These are phyloP conservation scores for Luperina nickerlii DNA, from an alignment of 2,888 invertebrate species.

Conservation along the genomic window DNA sequence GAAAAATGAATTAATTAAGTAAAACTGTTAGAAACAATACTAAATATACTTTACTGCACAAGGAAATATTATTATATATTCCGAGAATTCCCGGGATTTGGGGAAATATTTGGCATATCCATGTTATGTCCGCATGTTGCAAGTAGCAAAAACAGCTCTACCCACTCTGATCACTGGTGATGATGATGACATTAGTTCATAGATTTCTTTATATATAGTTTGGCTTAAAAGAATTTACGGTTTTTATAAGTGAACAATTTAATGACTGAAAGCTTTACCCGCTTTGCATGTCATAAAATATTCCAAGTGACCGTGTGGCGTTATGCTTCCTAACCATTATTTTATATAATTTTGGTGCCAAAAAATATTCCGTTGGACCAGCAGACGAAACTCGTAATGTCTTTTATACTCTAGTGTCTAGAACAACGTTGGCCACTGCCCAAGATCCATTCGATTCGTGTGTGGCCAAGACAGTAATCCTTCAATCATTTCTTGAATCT, in stretches of 20 bases:
- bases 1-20: too few species aligned
- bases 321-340: constrained; percentile 19
- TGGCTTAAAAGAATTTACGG: background rate
- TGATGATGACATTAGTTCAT: background rate
- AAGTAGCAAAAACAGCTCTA: too few species aligned
- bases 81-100: too few species aligned
- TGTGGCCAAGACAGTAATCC: constrained; percentile 11
- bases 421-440: constrained; percentile 25
- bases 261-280: background rate
- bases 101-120: too few species aligned
- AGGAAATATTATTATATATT: too few species aligned
- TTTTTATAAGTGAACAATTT: background rate
- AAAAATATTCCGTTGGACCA: constrained; percentile 24
- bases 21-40: too few species aligned
- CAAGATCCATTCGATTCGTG: constrained; percentile 22
- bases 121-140: too few species aligned
- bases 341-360: constrained; percentile 38
- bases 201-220: background rate
- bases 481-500: constrained; percentile 45
- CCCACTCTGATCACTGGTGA: too few species aligned
- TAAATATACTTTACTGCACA: too few species aligned
- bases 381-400: constrained; percentile 23
- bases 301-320: background rate
- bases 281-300: background rate
- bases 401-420: constrained; percentile 20